Base-by-base conservation (phyloP, 2,797 vertebrate genomes). In the Salarias fasciatus region DNA sequence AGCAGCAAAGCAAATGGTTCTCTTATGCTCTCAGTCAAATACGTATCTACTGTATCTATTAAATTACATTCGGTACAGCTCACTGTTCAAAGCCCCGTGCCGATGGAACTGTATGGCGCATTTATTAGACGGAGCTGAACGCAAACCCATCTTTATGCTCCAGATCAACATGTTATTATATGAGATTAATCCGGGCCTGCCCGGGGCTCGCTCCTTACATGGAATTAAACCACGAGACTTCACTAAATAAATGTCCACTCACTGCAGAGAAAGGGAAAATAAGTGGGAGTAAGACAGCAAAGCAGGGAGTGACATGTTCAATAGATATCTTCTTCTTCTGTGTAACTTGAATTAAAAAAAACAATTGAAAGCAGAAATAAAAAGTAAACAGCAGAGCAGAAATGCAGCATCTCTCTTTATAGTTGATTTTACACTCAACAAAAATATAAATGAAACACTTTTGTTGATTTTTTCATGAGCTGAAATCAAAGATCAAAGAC, bases 181-280 rank as follows among this genome's bases (percentile, higher is more conserved):
- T 65, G 29, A 63, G 31, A 74, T 75, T 50, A 59, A 80, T 80
- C 66, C 68, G 37, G 43, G 31, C 72, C 60, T 59, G 66, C 65
- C 77, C 11, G 28, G 68, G 79, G 68, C 68, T 37, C 41, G 10
- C 60, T 55, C 69, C 71, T 46, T 69, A 64, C 29, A 80, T 35
- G 33, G 41, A 68, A 85, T 77, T 69, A 79, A 59, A 73, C 64
- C 53, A 12, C 29, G 14, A 53, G 30, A 69, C 24, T 63, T 67
- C 12, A 48, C 44, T 18, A 40, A 69, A 51, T 24, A 10, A 8
- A 52, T 44, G 43, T 54, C 59, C 56, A 67, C 64, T 59, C 69
- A 57, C 54, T 69, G 50, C 33, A 46, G 42, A 49, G 63, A 63
- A 58, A 53, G 38, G 38, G 31, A 67, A 36, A 43, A 28, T 33